A percentile compares a stretch with the other conserved stretches of the same genome.
Evolutionary conservation across 2,113 vertebrate species (phyloP).

Genomic region (Pseudopipra pipra): DNA sequence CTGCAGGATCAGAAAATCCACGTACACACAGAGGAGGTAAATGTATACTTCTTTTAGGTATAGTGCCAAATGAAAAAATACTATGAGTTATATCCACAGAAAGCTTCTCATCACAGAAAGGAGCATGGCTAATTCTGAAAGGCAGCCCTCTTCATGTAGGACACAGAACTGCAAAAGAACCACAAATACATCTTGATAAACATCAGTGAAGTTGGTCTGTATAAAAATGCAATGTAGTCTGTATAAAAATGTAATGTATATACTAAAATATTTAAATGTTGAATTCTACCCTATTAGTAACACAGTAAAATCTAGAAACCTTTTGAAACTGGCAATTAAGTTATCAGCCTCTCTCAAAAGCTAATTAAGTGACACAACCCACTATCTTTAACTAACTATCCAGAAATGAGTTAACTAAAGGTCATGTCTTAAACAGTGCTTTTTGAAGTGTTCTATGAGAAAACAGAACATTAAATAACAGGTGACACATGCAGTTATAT

Average conservation of each 20-base stretch:
- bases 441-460: not conserved
- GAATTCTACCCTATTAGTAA: conserved; percentile 3
- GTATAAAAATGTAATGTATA: not conserved
- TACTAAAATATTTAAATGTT: not conserved
- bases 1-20: conserved; percentile 44
- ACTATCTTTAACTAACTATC: conserved; percentile 22
- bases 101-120: conserved; percentile 27
- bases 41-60: conserved; percentile 41
- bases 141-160: conserved; percentile 71
- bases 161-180: conserved; percentile 73
- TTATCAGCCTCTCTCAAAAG: conserved; percentile 3
- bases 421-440: conserved; percentile 59
- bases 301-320: not conserved
- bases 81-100: conserved; percentile 19
- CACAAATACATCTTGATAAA: not conserved
- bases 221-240: not conserved
- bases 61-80: conserved; percentile 7
- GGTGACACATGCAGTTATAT: not conserved
- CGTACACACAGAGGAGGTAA: conserved; percentile 24
- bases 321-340: not conserved
- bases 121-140: not conserved
- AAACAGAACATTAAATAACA: not conserved
- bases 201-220: not conserved
- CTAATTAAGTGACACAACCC: conserved; percentile 31
- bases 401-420: conserved; percentile 74